A percentile compares a stretch with the other conserved stretches of the same genome.
phyloP scores from a whole-genome alignment of 1,140 invertebrate genomes.

The Sipha flava region DNA sequence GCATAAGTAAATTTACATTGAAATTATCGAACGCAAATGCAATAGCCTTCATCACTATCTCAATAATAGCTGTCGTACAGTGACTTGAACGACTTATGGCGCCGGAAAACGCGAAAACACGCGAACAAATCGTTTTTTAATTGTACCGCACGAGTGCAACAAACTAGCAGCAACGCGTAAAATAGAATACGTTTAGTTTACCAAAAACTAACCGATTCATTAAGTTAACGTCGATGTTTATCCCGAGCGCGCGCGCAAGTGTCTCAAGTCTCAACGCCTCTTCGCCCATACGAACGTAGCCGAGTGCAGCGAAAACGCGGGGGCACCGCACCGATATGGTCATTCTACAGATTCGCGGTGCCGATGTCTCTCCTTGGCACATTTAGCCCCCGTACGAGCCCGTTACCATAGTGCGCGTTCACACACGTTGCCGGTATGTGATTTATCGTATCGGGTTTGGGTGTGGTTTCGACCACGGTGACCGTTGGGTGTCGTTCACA shows the following conservation, averaged over 20 bases:
- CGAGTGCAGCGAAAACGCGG: background rate
- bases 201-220: background rate
- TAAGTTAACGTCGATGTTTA: background rate
- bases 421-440: background rate
- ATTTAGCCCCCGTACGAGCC: constrained; percentile 22
- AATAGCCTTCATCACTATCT: no score
- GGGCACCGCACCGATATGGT: constrained; percentile 24
- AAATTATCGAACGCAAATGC: background rate
- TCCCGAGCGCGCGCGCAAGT: background rate
- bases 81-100: no score
- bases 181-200: no score
- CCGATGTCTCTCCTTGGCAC: constrained; percentile 11
- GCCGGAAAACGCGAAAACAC: no score
- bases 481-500: constrained; percentile 5
- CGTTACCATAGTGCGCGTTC: background rate
- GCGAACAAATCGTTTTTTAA: no score
- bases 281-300: background rate
- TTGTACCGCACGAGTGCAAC: no score
- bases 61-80: no score
- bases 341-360: background rate
- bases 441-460: constrained; percentile 8
- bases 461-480: background rate
- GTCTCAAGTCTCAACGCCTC: background rate
- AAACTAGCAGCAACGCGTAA: no score
- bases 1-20: background rate